phyloP scores from a whole-genome alignment of 35 echinoderm and acorn worm species.

The Diadema setosum region DNA sequence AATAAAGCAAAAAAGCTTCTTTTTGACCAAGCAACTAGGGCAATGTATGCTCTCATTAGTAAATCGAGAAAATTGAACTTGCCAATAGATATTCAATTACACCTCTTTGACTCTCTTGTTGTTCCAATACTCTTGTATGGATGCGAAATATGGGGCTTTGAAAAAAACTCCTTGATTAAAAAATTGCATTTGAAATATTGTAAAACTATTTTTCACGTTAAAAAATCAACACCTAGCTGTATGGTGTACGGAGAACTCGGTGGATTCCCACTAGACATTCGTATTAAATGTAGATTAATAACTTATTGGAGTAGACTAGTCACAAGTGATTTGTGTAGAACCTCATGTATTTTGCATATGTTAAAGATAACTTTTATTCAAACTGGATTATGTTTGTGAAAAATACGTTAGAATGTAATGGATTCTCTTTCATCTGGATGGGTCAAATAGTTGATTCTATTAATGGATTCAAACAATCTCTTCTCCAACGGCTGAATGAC shows the following conservation, averaged over 20 bases:
- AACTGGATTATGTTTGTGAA: neutral
- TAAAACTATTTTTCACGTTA: neutral
- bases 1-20: slow-evolving; percentile 6
- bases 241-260: neutral
- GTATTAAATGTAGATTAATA: neutral
- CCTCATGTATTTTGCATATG: neutral
- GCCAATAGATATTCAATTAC: neutral
- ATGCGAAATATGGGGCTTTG: neutral
- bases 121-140: neutral
- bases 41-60: neutral
- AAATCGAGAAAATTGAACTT: neutral
- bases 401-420: neutral
- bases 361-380: neutral
- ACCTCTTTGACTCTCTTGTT: neutral
- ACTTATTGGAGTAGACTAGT: neutral
- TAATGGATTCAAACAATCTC: neutral
- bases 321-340: neutral
- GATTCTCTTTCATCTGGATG: neutral
- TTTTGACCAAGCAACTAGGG: neutral
- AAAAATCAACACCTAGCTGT: neutral
- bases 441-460: neutral
- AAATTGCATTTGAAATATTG: slow-evolving; percentile 13
- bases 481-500: neutral
- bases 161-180: neutral
- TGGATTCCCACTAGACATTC: neutral